Conservation (phyloP, 2,113 vertebrate genomes). For the Chiloscyllium plagiosum region DNA sequence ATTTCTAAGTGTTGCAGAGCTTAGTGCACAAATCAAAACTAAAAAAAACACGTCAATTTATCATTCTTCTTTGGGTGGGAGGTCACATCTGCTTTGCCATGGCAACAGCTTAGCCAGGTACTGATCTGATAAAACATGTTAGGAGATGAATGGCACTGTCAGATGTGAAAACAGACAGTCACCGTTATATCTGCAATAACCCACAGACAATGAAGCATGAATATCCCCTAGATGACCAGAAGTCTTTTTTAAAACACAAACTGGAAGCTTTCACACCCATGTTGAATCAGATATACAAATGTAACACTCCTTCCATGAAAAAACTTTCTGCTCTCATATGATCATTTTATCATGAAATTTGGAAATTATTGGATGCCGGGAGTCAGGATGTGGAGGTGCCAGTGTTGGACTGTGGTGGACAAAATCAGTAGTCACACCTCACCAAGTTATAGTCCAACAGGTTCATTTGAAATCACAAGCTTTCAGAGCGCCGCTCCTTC, state of each 20-base stretch:
- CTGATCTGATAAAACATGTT: background rate
- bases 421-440: too few species aligned
- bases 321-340: too few species aligned
- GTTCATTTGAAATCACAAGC: too few species aligned
- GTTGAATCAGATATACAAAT: background rate
- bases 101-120: background rate
- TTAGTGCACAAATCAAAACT: background rate
- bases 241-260: background rate
- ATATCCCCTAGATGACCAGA: background rate
- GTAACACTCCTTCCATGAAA: background rate
- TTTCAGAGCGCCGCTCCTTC: too few species aligned
- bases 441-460: too few species aligned
- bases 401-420: too few species aligned
- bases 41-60: background rate
- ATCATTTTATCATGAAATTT: background rate
- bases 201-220: background rate
- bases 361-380: background rate
- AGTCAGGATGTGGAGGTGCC: background rate
- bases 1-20: background rate
- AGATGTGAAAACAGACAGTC: background rate
- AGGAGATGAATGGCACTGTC: background rate
- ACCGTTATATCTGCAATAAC: background rate
- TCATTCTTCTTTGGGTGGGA: background rate
- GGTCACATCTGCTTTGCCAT: background rate
- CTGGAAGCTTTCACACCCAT: background rate